These are phyloP conservation scores for Nothura maculosa DNA, from an alignment of 2,797 vertebrate species.

Conservation along the genomic window DNA sequence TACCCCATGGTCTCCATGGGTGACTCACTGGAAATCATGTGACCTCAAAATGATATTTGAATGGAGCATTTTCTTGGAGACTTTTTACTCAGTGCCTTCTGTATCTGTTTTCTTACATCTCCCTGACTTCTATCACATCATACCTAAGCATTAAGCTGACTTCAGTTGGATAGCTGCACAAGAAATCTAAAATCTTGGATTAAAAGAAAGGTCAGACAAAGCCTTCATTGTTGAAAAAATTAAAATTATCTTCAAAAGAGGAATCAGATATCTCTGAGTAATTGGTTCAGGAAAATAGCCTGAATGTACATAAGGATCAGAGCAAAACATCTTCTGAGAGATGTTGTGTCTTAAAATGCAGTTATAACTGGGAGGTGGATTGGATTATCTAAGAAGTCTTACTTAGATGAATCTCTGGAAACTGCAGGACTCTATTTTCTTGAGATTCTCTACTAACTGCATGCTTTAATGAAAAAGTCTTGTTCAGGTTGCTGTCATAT, in stretches of 20 bases:
- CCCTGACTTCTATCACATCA: neutral
- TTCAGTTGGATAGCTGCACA: neutral
- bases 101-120: neutral
- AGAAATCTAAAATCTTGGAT: neutral
- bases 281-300: neutral
- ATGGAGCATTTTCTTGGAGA: neutral
- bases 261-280: neutral
- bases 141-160: neutral
- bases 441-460: neutral
- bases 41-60: neutral
- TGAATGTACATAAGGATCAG: neutral
- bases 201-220: neutral
- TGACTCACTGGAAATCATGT: neutral
- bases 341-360: neutral
- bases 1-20: too few relatives aligned
- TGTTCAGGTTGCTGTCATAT: neutral
- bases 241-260: neutral
- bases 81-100: neutral
- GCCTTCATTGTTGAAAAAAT: neutral
- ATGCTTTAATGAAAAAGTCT: neutral
- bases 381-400: neutral
- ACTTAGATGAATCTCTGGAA: neutral
- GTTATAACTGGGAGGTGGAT: neutral
- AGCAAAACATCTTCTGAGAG: neutral
- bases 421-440: neutral